Evolutionary conservation across 2,797 vertebrate species (phyloP).

Genomic region (Microctenopoma steveboyesi): DNA sequence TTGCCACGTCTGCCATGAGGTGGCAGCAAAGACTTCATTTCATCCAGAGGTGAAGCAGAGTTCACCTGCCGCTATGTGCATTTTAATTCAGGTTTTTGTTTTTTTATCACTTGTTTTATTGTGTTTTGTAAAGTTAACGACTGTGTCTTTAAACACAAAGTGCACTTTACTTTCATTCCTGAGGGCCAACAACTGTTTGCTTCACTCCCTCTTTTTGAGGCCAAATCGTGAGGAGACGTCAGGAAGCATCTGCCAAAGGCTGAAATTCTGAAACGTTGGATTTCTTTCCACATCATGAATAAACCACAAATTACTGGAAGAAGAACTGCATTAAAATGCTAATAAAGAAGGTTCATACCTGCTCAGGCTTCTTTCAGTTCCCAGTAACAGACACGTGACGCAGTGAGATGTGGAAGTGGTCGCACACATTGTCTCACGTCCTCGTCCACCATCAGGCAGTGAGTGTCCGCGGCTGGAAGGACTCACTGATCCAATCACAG

Average conservation of each 20-base stretch:
- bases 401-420: too few relatives aligned
- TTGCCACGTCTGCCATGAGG: conserved; percentile 40
- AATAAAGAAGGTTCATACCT: not conserved
- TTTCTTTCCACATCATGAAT: not conserved
- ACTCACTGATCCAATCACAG: too few relatives aligned
- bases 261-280: not conserved
- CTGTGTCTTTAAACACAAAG: conserved; percentile 19
- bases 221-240: not conserved
- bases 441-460: too few relatives aligned
- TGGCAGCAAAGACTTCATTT: conserved; percentile 37
- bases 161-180: conserved; percentile 50
- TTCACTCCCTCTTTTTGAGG: not conserved
- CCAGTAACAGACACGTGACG: not conserved
- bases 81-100: not conserved
- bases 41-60: conserved; percentile 15
- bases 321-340: not conserved
- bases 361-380: not conserved
- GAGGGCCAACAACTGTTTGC: conserved; percentile 1
- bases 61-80: conserved; percentile 16
- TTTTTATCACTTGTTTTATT: not conserved
- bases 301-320: not conserved
- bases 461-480: too few relatives aligned
- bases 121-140: not conserved
- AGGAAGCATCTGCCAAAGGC: not conserved
- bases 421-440: too few relatives aligned